A percentile compares a stretch with the other conserved stretches of the same genome.
Evolutionary conservation across 2,888 invertebrate genomes (phyloP).

Genomic region (Protonemura montana): DNA sequence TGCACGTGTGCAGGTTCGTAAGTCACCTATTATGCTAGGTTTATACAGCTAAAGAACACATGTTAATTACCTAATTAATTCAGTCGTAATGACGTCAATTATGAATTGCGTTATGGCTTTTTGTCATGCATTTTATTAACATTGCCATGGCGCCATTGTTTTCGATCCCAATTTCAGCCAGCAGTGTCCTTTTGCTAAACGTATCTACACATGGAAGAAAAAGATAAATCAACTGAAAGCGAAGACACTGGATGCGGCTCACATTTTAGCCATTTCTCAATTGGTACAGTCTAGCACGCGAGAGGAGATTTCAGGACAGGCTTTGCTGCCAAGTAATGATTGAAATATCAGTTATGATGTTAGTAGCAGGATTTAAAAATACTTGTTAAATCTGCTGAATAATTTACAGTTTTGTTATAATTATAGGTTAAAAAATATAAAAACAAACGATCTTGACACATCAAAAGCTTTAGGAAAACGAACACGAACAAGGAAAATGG

Average conservation of each 20-base stretch:
- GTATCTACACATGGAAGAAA: not conserved
- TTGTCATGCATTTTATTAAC: slow-evolving; percentile 20
- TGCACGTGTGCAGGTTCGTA: slow-evolving; percentile 1
- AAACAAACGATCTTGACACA: no score
- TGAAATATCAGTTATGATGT: no score
- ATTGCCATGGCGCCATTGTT: slow-evolving; percentile 28
- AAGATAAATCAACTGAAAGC: not conserved
- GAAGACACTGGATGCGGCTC: not conserved
- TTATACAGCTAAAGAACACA: slow-evolving; percentile 18
- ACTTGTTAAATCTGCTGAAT: no score
- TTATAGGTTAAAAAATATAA: no score
- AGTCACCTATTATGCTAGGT: not conserved
- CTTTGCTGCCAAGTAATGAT: no score
- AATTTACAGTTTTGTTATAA: no score
- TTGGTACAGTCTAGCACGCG: no score
- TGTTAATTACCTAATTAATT: slow-evolving; percentile 36
- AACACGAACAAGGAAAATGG: no score
- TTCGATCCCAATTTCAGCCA: slow-evolving; percentile 4
- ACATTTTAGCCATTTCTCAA: slow-evolving; percentile 24
- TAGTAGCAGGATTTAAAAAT: no score
- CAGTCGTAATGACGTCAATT: slow-evolving; percentile 31
- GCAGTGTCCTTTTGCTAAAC: not conserved
- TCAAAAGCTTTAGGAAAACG: no score
- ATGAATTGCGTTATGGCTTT: slow-evolving; percentile 25
- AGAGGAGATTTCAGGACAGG: no score